Evolutionary conservation across 2,888 invertebrate species (phyloP).

Genomic region (Polydrusus cervinus): DNA sequence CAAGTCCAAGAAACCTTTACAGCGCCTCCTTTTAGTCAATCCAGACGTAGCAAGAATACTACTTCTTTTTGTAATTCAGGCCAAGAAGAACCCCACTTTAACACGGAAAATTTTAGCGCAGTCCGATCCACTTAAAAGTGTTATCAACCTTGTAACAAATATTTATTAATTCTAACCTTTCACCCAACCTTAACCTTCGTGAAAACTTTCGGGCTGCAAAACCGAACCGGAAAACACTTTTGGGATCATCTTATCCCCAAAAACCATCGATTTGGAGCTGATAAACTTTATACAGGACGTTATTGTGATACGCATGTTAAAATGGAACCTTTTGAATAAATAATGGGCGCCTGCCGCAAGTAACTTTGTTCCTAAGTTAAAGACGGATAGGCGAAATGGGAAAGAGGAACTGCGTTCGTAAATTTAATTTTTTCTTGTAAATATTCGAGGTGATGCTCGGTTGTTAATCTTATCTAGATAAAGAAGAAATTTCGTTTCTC

Average conservation of each 20-base stretch:
- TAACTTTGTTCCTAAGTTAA: conserved; percentile 32
- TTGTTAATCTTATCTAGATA: too few relatives aligned
- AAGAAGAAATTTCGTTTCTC: too few relatives aligned
- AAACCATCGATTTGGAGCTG: conserved; percentile 38
- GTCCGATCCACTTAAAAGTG: neutral
- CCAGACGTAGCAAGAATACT: too few relatives aligned
- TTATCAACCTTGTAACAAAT: neutral
- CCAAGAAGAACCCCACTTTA: too few relatives aligned
- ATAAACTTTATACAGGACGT: conserved; percentile 43
- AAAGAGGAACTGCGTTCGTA: conserved; percentile 26
- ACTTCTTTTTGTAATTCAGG: too few relatives aligned
- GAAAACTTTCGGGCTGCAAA: conserved; percentile 34
- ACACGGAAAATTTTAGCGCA: too few relatives aligned
- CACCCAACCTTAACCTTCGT: conserved; percentile 33
- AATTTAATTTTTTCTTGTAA: too few relatives aligned
- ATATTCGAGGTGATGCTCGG: too few relatives aligned
- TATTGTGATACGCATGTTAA: conserved; percentile 48
- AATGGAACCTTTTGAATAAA: conserved; percentile 45
- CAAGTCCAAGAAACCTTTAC: too few relatives aligned
- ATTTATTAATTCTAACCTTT: conserved; percentile 38
- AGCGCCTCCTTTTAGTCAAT: too few relatives aligned
- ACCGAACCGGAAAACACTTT: conserved; percentile 41
- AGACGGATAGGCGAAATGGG: conserved; percentile 24
- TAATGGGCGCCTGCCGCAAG: conserved; percentile 33
- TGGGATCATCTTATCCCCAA: conserved; percentile 33